Base-by-base conservation (phyloP, 1,140 invertebrate species). In the Cyphomyrmex costatus region DNA sequence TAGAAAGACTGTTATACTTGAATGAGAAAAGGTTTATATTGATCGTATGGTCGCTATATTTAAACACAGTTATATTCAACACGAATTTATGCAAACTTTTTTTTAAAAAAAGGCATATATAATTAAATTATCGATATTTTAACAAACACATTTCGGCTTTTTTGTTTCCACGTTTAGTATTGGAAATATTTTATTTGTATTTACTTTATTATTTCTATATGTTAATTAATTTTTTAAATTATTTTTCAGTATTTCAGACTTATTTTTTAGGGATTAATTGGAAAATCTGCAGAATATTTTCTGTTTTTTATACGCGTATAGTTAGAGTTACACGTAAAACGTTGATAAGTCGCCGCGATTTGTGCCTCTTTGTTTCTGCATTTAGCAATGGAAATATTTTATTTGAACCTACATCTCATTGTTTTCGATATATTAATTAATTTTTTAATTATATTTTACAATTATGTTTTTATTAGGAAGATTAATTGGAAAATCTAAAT, bases 221-320 rank as follows among this genome's bases (percentile, higher is more conserved):
- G 36, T 19, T 42, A 42, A 10, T 42, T 42, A 42, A 42, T 42
- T 42, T 42, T 42, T 42, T 3, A 42, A 42, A 19, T 85, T 51
- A 58, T 46, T 56, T 56, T 27, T 1, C 19, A 14, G 16, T 63
- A 12, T 19, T 56, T 33, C 1, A n/a, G 27, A 8, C 27, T 56
- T 36, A 21, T 27, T 30, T 70, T 21, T 65, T 24, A 16, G 24
- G 61, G 5, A 46, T 19, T 27, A 53, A 27, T 68, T 27, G 24
- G 10, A 71, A 68, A 86, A 74, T 83, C 5, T n/a, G 16, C 49
- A 36, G 46, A 61, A 80, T 56, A 63, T 83, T 42, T 5, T 82
- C 24, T 3, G 4, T 24, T 21, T 36, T 66, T 24, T n/a, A 6
- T 14, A 46, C 33, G 19, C 19, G 7, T 51, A 5, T 27, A 60